phyloP scores from a whole-genome alignment of 1,140 invertebrate species.

The Contarinia nasturtii region DNA sequence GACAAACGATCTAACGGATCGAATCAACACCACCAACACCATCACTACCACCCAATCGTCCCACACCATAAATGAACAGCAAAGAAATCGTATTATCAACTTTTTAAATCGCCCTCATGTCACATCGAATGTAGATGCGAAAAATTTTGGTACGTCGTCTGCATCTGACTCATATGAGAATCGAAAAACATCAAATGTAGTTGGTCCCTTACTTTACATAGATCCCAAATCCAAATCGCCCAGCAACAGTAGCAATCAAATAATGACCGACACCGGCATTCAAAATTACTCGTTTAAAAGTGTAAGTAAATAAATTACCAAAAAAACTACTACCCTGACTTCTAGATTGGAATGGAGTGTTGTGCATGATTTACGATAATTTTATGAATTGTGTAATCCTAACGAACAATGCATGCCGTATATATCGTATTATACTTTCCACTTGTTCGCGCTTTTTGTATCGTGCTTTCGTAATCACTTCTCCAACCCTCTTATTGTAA shows the following conservation, averaged over 20 bases:
- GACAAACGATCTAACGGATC: slow-evolving; percentile 20
- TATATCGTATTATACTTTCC: no score
- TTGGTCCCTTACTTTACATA: slow-evolving; percentile 1
- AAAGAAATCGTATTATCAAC: slow-evolving; percentile 6
- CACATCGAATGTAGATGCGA: no score
- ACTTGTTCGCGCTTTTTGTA: no score
- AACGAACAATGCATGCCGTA: no score
- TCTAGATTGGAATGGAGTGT: no score
- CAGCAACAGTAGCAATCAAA: background rate
- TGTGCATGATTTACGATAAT: no score
- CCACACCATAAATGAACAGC: slow-evolving; percentile 3
- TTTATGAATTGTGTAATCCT: no score
- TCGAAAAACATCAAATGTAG: background rate
- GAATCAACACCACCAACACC: no score
- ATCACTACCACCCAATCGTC: slow-evolving; percentile 15
- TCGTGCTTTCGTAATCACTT: no score
- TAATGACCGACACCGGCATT: background rate
- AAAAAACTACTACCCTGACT: background rate
- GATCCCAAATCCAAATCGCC: background rate
- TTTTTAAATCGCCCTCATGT: background rate
- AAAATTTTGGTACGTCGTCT: no score
- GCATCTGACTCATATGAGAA: no score
- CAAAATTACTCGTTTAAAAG: background rate
- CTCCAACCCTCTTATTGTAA: no score
- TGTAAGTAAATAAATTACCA: slow-evolving; percentile 1